These are phyloP conservation scores for Argynnis bischoffii DNA, from an alignment of 2,888 invertebrate species.

Conservation along the genomic window DNA sequence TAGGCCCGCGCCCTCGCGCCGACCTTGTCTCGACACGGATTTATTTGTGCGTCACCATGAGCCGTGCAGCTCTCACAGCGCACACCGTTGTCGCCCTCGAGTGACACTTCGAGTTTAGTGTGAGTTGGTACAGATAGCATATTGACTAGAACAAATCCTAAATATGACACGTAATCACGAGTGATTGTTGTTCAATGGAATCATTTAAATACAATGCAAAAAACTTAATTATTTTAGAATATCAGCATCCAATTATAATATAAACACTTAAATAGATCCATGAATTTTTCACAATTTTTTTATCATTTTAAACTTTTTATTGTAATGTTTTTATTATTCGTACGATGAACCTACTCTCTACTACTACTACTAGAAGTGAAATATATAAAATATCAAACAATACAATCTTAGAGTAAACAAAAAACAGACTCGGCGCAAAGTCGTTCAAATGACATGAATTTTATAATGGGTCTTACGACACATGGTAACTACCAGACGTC, in stretches of 20 bases:
- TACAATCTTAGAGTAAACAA: constrained; percentile 8
- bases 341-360: background rate
- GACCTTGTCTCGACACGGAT: constrained; percentile 79
- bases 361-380: background rate
- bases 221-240: background rate
- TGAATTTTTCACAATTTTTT: background rate
- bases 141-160: constrained; percentile 23
- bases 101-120: constrained; percentile 35
- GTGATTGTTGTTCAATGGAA: too few relatives aligned
- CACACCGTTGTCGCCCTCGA: constrained; percentile 25
- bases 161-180: background rate
- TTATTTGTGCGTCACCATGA: constrained; percentile 75
- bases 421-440: constrained; percentile 38
- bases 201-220: background rate
- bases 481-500: constrained; percentile 66
- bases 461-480: constrained; percentile 47
- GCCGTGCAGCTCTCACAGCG: constrained; percentile 45
- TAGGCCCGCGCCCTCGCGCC: constrained; percentile 73
- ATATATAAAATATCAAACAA: background rate
- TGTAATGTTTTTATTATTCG: background rate
- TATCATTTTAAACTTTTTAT: background rate
- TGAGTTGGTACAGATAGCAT: constrained; percentile 16
- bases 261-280: background rate
- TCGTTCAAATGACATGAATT: constrained; percentile 46
- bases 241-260: background rate